Percentiles rank a stretch among this genome's conserved stretches.
These are phyloP conservation scores for Gymnothorax javanicus DNA, from an alignment of 2,797 vertebrate species.

Conservation along the genomic window DNA sequence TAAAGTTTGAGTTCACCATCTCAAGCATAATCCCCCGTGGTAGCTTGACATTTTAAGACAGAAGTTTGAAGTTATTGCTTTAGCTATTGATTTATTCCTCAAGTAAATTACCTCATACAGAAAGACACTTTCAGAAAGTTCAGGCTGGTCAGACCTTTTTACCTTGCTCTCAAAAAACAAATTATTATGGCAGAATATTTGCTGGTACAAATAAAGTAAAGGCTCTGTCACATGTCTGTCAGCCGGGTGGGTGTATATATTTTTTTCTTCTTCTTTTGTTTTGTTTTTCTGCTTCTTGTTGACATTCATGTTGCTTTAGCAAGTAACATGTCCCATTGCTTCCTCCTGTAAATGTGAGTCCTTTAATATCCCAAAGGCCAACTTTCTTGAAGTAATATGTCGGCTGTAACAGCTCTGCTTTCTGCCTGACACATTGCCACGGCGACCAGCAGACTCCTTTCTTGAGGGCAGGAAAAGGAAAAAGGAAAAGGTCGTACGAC, in stretches of 20 bases:
- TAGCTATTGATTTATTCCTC: conserved; percentile 1
- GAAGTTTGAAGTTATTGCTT: neutral
- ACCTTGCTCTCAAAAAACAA: neutral
- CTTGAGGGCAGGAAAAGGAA: conserved; percentile 57
- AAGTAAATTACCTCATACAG: neutral
- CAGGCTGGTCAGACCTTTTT: conserved; percentile 1
- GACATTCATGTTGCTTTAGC: conserved; percentile 11
- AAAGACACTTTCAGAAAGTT: neutral
- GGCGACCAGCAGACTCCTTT: conserved; percentile 35
- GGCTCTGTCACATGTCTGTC: neutral
- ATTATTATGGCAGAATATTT: neutral
- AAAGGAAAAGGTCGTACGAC: conserved; percentile 68
- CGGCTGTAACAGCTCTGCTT: conserved; percentile 2
- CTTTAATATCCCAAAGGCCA: conserved; percentile 28
- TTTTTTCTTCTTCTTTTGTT: neutral
- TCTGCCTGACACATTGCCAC: conserved; percentile 33
- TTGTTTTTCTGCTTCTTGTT: neutral
- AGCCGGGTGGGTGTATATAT: neutral
- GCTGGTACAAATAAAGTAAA: neutral
- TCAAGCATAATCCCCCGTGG: neutral
- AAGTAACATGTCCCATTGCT: neutral
- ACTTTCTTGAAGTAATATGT: conserved; percentile 11
- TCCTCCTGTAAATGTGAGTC: neutral
- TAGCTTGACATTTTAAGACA: conserved; percentile 16
- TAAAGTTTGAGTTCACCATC: neutral